These are phyloP conservation scores for Sorex maritimensis DNA, from an alignment of 2,797 vertebrate species.

Conservation along the genomic window DNA sequence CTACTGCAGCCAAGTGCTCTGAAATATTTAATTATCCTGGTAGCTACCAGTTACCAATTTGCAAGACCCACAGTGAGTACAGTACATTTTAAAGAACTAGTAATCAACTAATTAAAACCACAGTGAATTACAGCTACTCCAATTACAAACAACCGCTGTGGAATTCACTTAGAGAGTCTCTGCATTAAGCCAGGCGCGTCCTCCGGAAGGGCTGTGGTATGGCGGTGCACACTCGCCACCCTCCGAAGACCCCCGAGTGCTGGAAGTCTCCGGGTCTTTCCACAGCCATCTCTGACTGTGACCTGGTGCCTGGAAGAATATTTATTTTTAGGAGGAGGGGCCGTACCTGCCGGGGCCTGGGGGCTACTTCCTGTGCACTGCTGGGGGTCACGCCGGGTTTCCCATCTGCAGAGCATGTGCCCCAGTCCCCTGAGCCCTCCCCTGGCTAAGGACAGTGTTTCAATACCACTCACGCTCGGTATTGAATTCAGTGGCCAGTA, in stretches of 20 bases:
- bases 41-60: slow-evolving; percentile 92
- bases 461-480: no score
- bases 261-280: neutral
- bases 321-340: no score
- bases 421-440: no score
- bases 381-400: no score
- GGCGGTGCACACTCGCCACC: neutral
- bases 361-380: no score
- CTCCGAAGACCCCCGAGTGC: neutral
- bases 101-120: slow-evolving; percentile 91
- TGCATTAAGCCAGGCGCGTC: slow-evolving; percentile 33
- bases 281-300: no score
- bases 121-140: slow-evolving; percentile 88
- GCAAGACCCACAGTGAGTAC: slow-evolving; percentile 89
- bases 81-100: slow-evolving; percentile 90
- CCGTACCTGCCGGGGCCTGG: no score
- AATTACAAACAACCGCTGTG: slow-evolving; percentile 87
- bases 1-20: slow-evolving; percentile 91
- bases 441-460: no score
- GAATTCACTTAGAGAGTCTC: slow-evolving; percentile 85
- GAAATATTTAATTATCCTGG: slow-evolving; percentile 93
- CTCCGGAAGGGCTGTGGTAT: neutral
- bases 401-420: no score
- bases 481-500: no score
- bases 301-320: no score